Conservation (phyloP, 2,888 invertebrate species). For the Drosophila hamatofila region DNA sequence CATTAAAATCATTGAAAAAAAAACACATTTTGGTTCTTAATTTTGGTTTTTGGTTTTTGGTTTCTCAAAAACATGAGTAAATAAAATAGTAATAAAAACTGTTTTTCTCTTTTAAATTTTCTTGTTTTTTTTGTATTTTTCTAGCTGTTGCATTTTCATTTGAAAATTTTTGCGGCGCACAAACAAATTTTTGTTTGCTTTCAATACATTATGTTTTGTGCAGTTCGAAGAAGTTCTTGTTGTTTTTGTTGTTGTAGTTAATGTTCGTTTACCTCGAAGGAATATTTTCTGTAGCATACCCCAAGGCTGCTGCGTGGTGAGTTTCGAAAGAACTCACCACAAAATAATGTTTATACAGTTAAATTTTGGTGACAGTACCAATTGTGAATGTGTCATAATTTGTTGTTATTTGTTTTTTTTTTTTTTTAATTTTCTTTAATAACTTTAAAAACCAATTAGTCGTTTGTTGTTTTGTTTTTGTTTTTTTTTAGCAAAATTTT, state of each 20-base stretch:
- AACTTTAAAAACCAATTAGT: constrained; percentile 68
- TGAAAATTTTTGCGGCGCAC: constrained; percentile 2
- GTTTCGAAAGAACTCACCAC: constrained; percentile 28
- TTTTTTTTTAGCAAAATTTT: constrained; percentile 81
- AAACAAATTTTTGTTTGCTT: neutral
- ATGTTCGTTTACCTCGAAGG: constrained; percentile 6
- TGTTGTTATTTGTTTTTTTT: constrained; percentile 13
- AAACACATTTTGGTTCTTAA: constrained; percentile 30
- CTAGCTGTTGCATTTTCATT: neutral
- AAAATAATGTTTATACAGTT: constrained; percentile 11
- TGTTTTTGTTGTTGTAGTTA: neutral
- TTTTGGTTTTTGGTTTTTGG: constrained; percentile 36
- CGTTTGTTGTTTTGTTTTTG: constrained; percentile 47
- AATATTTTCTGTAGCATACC: constrained; percentile 24
- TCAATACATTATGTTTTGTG: neutral
- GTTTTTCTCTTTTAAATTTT: constrained; percentile 22
- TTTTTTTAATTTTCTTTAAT: constrained; percentile 38
- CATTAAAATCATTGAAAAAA: constrained; percentile 46
- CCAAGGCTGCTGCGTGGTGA: constrained; percentile 38
- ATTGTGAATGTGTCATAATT: constrained; percentile 15
- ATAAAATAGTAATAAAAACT: constrained; percentile 73
- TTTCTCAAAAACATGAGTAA: constrained; percentile 57
- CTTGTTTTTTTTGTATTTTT: neutral
- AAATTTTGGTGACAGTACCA: constrained; percentile 26
- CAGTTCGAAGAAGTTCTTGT: constrained; percentile 1